phyloP scores from a whole-genome alignment of 2,797 vertebrate species.

The Graptemys geographica region DNA sequence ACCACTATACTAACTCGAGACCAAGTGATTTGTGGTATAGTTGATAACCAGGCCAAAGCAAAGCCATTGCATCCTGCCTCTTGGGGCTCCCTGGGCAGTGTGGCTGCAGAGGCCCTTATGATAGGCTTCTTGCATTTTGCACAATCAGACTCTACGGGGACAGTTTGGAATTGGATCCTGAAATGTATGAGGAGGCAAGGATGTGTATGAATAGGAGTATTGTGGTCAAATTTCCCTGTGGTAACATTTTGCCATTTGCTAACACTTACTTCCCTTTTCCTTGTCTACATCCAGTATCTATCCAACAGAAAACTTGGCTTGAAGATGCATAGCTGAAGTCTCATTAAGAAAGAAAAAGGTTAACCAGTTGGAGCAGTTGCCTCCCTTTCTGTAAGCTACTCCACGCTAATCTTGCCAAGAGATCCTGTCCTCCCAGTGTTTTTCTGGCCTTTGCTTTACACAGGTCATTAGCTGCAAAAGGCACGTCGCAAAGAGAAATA shows the following conservation, averaged over 20 bases:
- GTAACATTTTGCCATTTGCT: not conserved
- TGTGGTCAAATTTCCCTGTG: not conserved
- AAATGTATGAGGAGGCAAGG: rapidly evolving
- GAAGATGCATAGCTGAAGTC: not conserved
- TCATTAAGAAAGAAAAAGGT: rapidly evolving
- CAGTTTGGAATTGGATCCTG: not conserved
- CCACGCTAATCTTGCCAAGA: not conserved
- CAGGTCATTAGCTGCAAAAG: not conserved
- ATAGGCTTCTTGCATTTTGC: not conserved
- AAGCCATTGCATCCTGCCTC: not conserved
- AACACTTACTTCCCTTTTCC: not conserved
- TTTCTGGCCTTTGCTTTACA: slow-evolving; percentile 21
- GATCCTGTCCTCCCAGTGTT: not conserved
- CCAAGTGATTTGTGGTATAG: not conserved
- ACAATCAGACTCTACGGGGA: rapidly evolving
- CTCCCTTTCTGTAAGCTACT: not conserved
- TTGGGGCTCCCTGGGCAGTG: not conserved
- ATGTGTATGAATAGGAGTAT: rapidly evolving
- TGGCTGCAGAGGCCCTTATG: not conserved
- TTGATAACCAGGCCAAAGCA: rapidly evolving
- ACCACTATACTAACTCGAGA: not conserved
- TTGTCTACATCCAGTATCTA: rapidly evolving
- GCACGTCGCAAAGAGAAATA: not conserved
- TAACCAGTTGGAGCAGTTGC: rapidly evolving
- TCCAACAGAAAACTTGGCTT: not conserved